These are phyloP conservation scores for Rhynchomys soricoides DNA, from an alignment of 2,113 vertebrate species.

Conservation along the genomic window DNA sequence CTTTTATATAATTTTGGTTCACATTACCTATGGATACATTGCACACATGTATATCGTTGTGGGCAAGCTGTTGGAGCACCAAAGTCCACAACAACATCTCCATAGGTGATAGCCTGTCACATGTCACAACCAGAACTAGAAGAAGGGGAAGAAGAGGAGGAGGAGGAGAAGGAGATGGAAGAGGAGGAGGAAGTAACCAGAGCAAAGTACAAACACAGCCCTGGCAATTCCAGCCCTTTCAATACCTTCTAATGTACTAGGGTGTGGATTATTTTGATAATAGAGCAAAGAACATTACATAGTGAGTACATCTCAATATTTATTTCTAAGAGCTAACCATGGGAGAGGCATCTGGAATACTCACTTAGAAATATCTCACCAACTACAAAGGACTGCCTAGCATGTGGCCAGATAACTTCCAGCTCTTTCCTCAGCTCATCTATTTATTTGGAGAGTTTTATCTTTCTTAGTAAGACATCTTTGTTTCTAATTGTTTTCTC, in stretches of 20 bases:
- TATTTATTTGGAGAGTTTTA: neutral
- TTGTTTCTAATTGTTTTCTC: neutral
- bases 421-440: neutral
- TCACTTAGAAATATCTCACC: neutral
- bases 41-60: neutral
- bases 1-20: neutral
- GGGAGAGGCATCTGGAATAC: neutral
- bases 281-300: neutral
- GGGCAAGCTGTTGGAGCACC: neutral
- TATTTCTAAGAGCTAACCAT: neutral
- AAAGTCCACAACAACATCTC: neutral
- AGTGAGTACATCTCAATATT: slow-evolving; percentile 10
- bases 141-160: neutral
- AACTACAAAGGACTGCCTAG: neutral
- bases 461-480: neutral
- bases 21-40: neutral
- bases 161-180: neutral
- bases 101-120: neutral
- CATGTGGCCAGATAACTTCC: neutral
- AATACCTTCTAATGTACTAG: neutral
- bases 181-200: neutral
- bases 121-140: neutral
- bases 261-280: neutral
- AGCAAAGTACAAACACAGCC: slow-evolving; percentile 1
- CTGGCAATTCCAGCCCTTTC: neutral